Evolutionary conservation across 2,797 vertebrate species (phyloP), one percentile per base, ranked within the genome.

Genomic region (Clarias platycephalus): DNA sequence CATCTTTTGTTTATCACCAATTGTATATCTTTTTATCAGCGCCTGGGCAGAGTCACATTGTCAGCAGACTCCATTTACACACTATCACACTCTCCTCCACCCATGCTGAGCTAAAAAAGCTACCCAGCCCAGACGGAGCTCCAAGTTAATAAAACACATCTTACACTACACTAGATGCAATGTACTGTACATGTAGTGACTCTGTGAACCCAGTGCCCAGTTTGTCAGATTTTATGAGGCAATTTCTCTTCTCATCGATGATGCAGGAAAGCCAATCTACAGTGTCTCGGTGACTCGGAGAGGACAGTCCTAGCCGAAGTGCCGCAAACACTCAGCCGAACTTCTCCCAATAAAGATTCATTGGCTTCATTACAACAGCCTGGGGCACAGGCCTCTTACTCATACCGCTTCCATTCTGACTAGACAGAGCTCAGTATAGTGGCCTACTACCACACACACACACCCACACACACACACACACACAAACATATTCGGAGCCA

Each of bases 321-420:
- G 40, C 55, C 79, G 76, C 80, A 87, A 86, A 86, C 53, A 28
- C 53, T 85, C 68, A 79, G 60, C 71, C 83, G 81, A 88, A 83
- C 84, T 79, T 85, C 83, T 77, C 67, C 75, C 81, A 72, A 55
- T 62, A 84, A 86, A 84, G 76, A 89, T 83, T 85, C 83, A 84
- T 72, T 77, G 70, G 58, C 84, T 79, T 44, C 71, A 85, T 84
- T 84, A 88, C 84, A 68, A 84, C 40, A 76, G 81, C 84, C 67
- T 81, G 49, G n/a, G 81, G 81, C 58, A 58, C 40, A 7, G 79
- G 22, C 57, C 9, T 80, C 79, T 82, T 53, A 67, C 58, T 82
- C 62, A 26, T 81, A 24, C 72, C 74, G 22, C 26, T 13, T 88
- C 67, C 40, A 76, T 60, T 83, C 53, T 26, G 44, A 44, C 78